These are phyloP conservation scores for Pycnonotus jocosus DNA, from an alignment of 2,113 vertebrate genomes.

Conservation along the genomic window DNA sequence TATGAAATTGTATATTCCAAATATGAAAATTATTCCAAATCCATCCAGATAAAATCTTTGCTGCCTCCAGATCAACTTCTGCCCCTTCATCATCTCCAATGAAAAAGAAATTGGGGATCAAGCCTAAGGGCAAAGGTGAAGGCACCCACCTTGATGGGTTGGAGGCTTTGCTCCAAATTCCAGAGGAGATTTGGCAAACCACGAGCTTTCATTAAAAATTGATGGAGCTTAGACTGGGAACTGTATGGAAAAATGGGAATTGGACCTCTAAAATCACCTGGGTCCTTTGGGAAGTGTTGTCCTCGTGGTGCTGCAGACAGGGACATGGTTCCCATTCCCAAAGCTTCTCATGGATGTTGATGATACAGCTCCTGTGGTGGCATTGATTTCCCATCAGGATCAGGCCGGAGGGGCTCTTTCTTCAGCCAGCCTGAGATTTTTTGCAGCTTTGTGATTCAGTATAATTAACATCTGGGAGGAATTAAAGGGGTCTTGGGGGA, in stretches of 20 bases:
- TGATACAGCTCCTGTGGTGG: fast-evolving
- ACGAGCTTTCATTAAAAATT: not conserved
- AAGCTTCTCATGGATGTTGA: not conserved
- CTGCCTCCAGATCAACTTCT: not conserved
- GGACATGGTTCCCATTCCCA: not conserved
- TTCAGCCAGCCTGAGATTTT: not conserved
- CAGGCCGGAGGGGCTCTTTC: not conserved
- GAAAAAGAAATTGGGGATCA: not conserved
- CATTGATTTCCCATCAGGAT: not conserved
- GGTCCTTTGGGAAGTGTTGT: not conserved
- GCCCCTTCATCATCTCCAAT: not conserved
- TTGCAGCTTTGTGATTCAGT: not conserved
- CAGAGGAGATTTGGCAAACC: not conserved
- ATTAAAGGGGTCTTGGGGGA: slow-evolving; percentile 49
- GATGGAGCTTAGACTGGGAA: not conserved
- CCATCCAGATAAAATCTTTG: not conserved
- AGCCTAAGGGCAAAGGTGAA: not conserved
- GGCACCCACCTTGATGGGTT: too few relatives aligned
- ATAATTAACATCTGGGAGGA: slow-evolving; percentile 54
- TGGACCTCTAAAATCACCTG: not conserved
- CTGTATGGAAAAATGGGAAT: not conserved
- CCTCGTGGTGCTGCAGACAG: fast-evolving
- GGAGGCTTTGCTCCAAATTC: not conserved
- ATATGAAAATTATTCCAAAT: not conserved
- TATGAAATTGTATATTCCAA: not conserved